Conservation (phyloP, 1,140 invertebrate genomes). For the Catajapyx aquilonaris region DNA sequence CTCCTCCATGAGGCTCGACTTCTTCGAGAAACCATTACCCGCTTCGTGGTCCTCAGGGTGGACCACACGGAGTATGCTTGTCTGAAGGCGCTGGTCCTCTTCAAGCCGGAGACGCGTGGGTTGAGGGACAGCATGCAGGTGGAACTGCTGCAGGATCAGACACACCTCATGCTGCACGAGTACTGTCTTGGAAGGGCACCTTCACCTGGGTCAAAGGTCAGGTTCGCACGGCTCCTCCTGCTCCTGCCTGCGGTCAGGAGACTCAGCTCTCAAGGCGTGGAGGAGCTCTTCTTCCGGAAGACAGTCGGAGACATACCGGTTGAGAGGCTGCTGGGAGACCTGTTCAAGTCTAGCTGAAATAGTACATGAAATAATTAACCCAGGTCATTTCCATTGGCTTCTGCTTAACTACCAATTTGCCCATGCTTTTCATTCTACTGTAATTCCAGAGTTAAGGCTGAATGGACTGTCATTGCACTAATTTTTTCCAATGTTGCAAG, state of each 20-base stretch:
- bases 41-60: constrained; percentile 37
- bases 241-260: constrained; percentile 36
- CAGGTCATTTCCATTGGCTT: no score
- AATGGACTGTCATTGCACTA: no score
- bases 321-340: constrained; percentile 39
- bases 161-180: constrained; percentile 47
- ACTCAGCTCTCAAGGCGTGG: constrained; percentile 28
- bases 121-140: constrained; percentile 36
- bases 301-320: constrained; percentile 45
- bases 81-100: constrained; percentile 57
- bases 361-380: no score
- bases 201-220: constrained; percentile 25
- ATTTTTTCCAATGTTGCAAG: no score
- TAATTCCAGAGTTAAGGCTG: no score
- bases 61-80: constrained; percentile 69
- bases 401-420: no score
- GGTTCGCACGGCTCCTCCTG: constrained; percentile 47
- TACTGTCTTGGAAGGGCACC: constrained; percentile 22
- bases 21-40: constrained; percentile 36
- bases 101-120: constrained; percentile 47
- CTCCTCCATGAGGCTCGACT: constrained; percentile 28
- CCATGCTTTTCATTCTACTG: no score
- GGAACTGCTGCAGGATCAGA: constrained; percentile 53
- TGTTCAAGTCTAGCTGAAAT: no score
- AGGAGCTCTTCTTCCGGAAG: constrained; percentile 43